Conservation (phyloP, 2,888 invertebrate genomes). For the Calliscelio sp. region DNA sequence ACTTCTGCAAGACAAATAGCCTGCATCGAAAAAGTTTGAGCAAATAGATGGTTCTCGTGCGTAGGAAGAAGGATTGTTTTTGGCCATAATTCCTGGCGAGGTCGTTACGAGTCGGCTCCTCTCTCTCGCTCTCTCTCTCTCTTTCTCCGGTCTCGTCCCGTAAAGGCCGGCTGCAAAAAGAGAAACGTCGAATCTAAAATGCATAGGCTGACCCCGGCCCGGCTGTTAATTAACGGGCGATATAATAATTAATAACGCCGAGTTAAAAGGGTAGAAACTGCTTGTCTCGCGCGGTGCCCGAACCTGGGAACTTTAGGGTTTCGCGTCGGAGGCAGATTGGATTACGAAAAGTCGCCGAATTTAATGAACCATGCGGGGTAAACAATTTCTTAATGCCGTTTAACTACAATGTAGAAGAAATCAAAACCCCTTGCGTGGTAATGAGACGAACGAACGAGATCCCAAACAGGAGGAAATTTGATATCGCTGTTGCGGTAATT, state of each 20-base stretch:
- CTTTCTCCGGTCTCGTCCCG: neutral
- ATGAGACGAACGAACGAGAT: slow-evolving; percentile 55
- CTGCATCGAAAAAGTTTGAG: slow-evolving; percentile 36
- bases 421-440: slow-evolving; percentile 45
- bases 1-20: slow-evolving; percentile 54
- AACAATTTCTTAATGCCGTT: slow-evolving; percentile 56
- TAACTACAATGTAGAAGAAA: slow-evolving; percentile 58
- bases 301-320: slow-evolving; percentile 61
- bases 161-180: slow-evolving; percentile 24
- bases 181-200: slow-evolving; percentile 62
- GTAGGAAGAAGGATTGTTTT: slow-evolving; percentile 55
- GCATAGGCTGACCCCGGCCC: slow-evolving; percentile 60
- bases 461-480: slow-evolving; percentile 57
- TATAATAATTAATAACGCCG: slow-evolving; percentile 78
- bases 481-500: slow-evolving; percentile 68
- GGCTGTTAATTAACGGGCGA: slow-evolving; percentile 77
- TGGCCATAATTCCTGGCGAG: slow-evolving; percentile 43
- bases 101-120: slow-evolving; percentile 49
- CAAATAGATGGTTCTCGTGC: slow-evolving; percentile 54
- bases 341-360: slow-evolving; percentile 39
- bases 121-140: neutral
- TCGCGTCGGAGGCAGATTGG: slow-evolving; percentile 57
- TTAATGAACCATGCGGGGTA: slow-evolving; percentile 52
- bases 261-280: slow-evolving; percentile 63
- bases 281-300: slow-evolving; percentile 56